A percentile compares a stretch with the other conserved stretches of the same genome.
Evolutionary conservation across 2,888 invertebrate species (phyloP).

Genomic region (Drosophila paranaensis): DNA sequence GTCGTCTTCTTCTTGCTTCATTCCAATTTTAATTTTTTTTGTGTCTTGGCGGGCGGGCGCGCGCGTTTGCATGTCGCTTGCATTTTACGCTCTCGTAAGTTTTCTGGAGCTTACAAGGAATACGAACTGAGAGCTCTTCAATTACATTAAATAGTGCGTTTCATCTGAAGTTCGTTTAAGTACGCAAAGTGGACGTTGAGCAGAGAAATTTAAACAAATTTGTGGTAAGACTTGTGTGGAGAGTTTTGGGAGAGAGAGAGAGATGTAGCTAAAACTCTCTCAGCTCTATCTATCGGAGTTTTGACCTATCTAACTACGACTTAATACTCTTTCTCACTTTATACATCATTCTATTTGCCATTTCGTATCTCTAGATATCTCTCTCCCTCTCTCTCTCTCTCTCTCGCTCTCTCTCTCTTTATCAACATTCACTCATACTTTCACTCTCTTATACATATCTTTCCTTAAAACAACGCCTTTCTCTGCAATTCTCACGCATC

Average conservation of each 20-base stretch:
- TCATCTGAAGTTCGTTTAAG: neutral
- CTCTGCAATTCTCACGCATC: neutral
- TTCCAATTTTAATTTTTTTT: constrained; percentile 48
- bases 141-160: constrained; percentile 4
- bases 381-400: neutral
- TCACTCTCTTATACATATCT: neutral
- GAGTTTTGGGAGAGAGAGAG: no score
- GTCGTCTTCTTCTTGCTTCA: constrained; percentile 27
- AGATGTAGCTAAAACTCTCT: neutral
- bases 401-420: no score
- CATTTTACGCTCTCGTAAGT: constrained; percentile 40
- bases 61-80: constrained; percentile 24
- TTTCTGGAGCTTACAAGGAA: constrained; percentile 17
- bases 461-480: neutral
- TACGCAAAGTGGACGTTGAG: constrained; percentile 1
- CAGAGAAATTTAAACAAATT: neutral
- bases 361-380: no score
- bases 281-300: no score
- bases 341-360: neutral
- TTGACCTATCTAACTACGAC: no score
- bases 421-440: neutral
- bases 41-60: constrained; percentile 26
- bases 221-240: neutral
- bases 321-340: neutral
- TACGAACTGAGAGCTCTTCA: neutral